These are phyloP conservation scores for Coremacera marginata DNA, from an alignment of 2,888 invertebrate species.

Conservation along the genomic window DNA sequence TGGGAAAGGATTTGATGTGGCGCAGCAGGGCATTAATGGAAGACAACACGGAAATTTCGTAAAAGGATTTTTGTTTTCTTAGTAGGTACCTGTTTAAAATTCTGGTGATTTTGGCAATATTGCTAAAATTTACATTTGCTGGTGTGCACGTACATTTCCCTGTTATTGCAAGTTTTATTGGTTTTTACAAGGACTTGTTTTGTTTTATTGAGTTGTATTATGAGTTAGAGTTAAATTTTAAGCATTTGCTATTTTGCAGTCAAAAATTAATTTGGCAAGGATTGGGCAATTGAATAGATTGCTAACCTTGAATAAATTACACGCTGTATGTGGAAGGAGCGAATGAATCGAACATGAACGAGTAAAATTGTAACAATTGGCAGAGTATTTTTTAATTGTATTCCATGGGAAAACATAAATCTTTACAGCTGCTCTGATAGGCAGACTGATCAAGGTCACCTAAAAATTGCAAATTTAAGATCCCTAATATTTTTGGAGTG, in stretches of 20 bases:
- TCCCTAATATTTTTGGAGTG: no score
- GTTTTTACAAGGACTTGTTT: conserved; percentile 19
- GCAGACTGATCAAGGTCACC: no score
- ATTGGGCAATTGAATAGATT: background rate
- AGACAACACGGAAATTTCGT: conserved; percentile 14
- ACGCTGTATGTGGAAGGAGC: no score
- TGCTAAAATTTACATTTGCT: background rate
- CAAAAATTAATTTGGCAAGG: background rate
- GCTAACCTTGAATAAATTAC: background rate
- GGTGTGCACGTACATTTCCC: background rate
- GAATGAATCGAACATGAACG: no score
- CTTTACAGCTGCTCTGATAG: background rate
- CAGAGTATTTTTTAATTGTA: no score
- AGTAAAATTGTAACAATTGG: no score
- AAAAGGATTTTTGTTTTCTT: background rate
- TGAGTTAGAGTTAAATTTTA: background rate
- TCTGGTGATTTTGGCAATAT: background rate
- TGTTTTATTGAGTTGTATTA: background rate
- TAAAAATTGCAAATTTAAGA: no score
- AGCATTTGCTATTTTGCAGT: background rate
- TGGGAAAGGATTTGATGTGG: conserved; percentile 57
- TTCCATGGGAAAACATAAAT: no score
- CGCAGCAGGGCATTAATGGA: conserved; percentile 59
- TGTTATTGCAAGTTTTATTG: background rate
- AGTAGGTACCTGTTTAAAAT: background rate